Percentiles rank a stretch among this genome's conserved stretches.
Conservation (phyloP, 2,888 invertebrate species). For the Trisateles emortualis region DNA sequence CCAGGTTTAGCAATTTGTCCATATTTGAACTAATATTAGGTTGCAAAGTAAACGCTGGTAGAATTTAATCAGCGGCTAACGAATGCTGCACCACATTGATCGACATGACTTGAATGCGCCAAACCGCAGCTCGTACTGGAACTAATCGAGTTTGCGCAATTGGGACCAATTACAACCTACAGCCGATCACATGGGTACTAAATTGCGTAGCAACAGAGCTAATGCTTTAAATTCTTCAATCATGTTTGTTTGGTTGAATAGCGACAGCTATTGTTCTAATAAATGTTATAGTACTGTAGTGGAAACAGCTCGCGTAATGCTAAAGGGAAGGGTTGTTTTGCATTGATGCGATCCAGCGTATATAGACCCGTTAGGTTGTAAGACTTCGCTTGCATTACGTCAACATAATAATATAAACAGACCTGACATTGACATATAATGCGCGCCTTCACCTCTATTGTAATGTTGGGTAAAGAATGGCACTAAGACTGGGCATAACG, state of each 20-base stretch:
- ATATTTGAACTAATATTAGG: constrained; percentile 12
- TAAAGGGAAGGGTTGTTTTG: too few species aligned
- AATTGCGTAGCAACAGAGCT: constrained; percentile 28
- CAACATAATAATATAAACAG: too few species aligned
- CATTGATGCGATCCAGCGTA: too few species aligned
- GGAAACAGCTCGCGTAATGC: too few species aligned
- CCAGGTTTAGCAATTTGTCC: constrained; percentile 3
- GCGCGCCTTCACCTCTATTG: too few species aligned
- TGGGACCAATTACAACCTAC: constrained; percentile 50
- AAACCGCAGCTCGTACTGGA: constrained; percentile 33
- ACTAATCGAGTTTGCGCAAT: constrained; percentile 63
- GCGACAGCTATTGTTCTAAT: neutral
- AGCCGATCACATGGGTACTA: constrained; percentile 33
- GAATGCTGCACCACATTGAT: constrained; percentile 28
- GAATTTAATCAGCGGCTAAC: constrained; percentile 25
- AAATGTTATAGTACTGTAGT: neutral
- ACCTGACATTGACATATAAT: too few species aligned
- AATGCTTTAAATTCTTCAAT: constrained; percentile 19
- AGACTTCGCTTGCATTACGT: too few species aligned
- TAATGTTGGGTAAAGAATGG: too few species aligned
- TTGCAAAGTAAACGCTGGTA: constrained; percentile 6
- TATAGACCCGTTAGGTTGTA: too few species aligned
- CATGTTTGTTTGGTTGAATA: neutral
- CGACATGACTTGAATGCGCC: constrained; percentile 35
- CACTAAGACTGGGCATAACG: too few species aligned